Evolutionary conservation across 2,888 invertebrate genomes (phyloP).

Genomic region (Brenthis daphne): DNA sequence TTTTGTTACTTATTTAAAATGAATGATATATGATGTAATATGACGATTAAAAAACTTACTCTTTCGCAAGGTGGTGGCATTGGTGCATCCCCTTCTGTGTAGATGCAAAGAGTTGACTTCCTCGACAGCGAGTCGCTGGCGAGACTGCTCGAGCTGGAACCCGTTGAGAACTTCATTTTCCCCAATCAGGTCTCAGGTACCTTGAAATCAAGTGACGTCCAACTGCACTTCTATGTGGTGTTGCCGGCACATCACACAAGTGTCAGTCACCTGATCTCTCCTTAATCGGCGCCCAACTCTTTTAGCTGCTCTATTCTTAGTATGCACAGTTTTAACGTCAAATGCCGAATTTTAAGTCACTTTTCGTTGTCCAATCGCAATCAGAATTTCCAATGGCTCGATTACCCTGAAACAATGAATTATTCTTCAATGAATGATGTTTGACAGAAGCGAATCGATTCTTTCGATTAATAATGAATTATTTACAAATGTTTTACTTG

Average conservation of each 20-base stretch:
- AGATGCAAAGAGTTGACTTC: conserved; percentile 85
- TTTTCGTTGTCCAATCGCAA: conserved; percentile 48
- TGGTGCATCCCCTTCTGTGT: conserved; percentile 80
- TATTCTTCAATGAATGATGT: conserved; percentile 32
- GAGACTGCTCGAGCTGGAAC: conserved; percentile 85
- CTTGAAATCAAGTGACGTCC: conserved; percentile 68
- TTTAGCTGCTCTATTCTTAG: conserved; percentile 40
- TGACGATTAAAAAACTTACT: conserved; percentile 61
- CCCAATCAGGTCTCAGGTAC: conserved; percentile 50
- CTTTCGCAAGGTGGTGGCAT: conserved; percentile 76
- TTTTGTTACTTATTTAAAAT: too few species aligned
- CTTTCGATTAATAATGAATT: conserved; percentile 34
- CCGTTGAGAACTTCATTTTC: conserved; percentile 84
- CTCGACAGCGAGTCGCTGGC: conserved; percentile 85
- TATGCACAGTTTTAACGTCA: conserved; percentile 31
- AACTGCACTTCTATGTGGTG: conserved; percentile 69
- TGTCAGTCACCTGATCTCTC: conserved; percentile 48
- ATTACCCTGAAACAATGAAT: conserved; percentile 62
- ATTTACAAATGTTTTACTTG: conserved; percentile 30
- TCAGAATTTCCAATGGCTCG: conserved; percentile 55
- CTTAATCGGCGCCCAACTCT: conserved; percentile 27
- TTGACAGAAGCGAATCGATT: conserved; percentile 28
- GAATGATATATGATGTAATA: too few species aligned
- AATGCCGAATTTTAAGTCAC: conserved; percentile 45
- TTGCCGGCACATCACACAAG: conserved; percentile 76